Evolutionary conservation across 53 echinoderm and acorn worm genomes (phyloP), one percentile per base, ranked within the genome.

Genomic region (Arbacia lixula): DNA sequence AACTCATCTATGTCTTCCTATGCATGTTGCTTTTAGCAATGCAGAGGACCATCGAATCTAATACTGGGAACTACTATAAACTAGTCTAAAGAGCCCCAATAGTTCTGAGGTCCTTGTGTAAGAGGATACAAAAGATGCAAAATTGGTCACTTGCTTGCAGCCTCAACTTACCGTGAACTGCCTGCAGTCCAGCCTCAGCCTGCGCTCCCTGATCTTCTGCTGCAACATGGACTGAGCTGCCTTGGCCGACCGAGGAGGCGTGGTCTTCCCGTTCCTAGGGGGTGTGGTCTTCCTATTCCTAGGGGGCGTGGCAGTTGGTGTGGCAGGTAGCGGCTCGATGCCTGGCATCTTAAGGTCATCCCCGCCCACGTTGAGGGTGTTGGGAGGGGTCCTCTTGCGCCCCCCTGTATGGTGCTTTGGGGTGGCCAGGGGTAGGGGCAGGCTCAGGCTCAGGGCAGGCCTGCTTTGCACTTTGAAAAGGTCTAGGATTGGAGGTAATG

Each of bases 401-500:
- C 56, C 41, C 27, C n/a, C n/a, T n/a, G n/a, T n/a, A 26, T 64
- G 33, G 33, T 64, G 32, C 61, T 61, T 68, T 71, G 20, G 71
- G 3, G 37, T 36, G 43, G 71, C 10, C 71, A 35, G 2, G 71
- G 71, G 11, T 38, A 35, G 71, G 49, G 14, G 49, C 14, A 27
- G 69, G 34, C 40, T 25, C 5, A 63, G 28, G 39, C 41, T 56
- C 51, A 67, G 69, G 67, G 28, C 51, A 43, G 78, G 69, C 42
- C 60, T 46, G n/a, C 43, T 63, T 46, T 81, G 41, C 52, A 89
- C 91, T 26, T 88, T 87, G 41, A 94, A 92, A 37, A 99, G 83
- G 36, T 94, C 90, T 33, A 99, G 67, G 37, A 71, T 85, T 22
- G 85, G 72, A 80, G 99, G 94, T 90, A 99, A 87, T 33, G 86